Evolutionary conservation across 2,888 invertebrate species (phyloP).

Genomic region (Seira sanloemensis): DNA sequence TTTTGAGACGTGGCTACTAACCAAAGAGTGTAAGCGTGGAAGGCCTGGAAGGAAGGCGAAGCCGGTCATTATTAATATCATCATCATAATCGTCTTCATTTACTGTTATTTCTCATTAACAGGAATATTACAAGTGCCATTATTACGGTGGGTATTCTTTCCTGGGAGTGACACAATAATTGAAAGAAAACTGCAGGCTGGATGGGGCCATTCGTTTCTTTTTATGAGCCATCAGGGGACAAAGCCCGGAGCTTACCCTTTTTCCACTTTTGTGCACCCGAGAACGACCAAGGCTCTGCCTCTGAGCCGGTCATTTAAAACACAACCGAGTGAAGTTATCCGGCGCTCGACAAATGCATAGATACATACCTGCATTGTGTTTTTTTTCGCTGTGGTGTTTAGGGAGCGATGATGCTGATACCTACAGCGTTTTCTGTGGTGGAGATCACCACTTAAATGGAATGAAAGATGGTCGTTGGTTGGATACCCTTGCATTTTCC

Average conservation of each 20-base stretch:
- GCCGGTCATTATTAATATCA: not conserved
- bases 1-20: not conserved
- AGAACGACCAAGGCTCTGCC: not conserved
- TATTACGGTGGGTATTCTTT: constrained; percentile 3
- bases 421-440: constrained; percentile 1
- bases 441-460: not conserved
- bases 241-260: constrained; percentile 14
- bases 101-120: not conserved
- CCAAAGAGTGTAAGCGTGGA: not conserved
- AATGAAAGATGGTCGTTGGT: not conserved
- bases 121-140: constrained; percentile 16
- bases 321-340: not conserved
- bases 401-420: not conserved
- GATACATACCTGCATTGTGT: not conserved
- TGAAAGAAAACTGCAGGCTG: constrained; percentile 35
- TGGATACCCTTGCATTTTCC: not conserved
- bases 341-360: not conserved
- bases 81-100: constrained; percentile 1
- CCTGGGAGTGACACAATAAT: constrained; percentile 17
- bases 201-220: constrained; percentile 22
- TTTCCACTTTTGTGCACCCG: constrained; percentile 18
- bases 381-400: not conserved
- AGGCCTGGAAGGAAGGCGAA: too few relatives aligned
- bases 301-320: not conserved
- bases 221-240: constrained; percentile 45